Percentiles rank a stretch among this genome's conserved stretches.
Evolutionary conservation across 1,140 invertebrate species (phyloP).

Genomic region (Tetranychus cinnabarinus): DNA sequence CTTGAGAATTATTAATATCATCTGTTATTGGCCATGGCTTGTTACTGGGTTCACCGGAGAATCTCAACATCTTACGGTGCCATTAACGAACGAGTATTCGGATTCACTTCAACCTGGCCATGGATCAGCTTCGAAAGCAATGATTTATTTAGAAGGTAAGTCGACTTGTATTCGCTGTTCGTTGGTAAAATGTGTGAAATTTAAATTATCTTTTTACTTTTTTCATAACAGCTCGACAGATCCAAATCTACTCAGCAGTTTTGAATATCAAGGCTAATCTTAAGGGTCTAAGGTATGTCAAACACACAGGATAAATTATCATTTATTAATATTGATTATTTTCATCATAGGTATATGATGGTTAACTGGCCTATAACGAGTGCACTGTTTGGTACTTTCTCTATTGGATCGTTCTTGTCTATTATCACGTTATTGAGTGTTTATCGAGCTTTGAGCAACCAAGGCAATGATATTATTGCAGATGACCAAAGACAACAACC

Average conservation of each 20-base stretch:
- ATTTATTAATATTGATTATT: background rate
- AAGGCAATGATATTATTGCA: no score
- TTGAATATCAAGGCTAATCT: background rate
- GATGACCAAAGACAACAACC: no score
- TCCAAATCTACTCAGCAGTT: background rate
- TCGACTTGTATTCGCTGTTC: background rate
- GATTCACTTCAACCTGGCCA: background rate
- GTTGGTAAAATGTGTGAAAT: background rate
- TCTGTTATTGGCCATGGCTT: constrained; percentile 3
- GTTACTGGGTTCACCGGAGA: background rate
- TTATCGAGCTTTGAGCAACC: background rate
- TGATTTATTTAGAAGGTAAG: constrained; percentile 1
- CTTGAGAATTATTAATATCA: background rate
- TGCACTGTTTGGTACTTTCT: background rate
- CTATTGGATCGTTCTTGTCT: background rate
- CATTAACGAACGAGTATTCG: background rate
- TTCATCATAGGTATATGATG: constrained; percentile 1
- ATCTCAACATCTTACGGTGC: background rate
- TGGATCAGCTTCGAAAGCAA: background rate
- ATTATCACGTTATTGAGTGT: background rate
- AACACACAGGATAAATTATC: background rate
- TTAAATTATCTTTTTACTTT: background rate
- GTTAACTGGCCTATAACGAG: background rate
- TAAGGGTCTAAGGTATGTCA: background rate
- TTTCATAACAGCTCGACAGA: background rate